Percentiles rank a stretch among this genome's conserved stretches.
phyloP scores from a whole-genome alignment of 1,140 invertebrate species.

The Anastrepha ludens region DNA sequence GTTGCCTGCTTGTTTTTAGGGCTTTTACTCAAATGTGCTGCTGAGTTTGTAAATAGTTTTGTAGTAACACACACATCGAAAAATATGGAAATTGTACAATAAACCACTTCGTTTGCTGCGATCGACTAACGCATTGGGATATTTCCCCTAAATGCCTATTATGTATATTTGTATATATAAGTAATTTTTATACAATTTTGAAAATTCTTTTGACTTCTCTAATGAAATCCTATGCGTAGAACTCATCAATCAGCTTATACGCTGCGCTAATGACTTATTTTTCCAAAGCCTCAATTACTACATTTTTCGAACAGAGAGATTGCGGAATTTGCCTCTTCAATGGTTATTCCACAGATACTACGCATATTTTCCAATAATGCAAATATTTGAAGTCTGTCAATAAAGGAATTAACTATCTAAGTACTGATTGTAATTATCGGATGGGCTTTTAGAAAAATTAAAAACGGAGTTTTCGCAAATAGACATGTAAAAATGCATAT shows the following conservation, averaged over 20 bases:
- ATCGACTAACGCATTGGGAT: not conserved
- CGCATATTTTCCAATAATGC: no score
- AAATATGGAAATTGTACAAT: not conserved
- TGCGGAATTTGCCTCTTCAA: no score
- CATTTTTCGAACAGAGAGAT: no score
- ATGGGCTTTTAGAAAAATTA: no score
- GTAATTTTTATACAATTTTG: not conserved
- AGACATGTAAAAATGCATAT: no score
- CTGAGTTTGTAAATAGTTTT: slow-evolving; percentile 2
- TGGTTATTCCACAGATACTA: no score
- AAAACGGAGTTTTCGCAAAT: no score
- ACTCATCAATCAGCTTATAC: not conserved
- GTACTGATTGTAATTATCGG: no score
- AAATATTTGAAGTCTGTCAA: no score
- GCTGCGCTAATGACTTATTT: no score
- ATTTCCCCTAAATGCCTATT: not conserved
- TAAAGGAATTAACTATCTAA: no score
- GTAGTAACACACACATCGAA: slow-evolving; percentile 21
- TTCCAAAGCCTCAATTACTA: no score
- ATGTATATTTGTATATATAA: not conserved
- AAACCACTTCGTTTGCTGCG: not conserved
- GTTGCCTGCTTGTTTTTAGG: not conserved
- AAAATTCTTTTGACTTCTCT: not conserved
- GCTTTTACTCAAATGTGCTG: not conserved
- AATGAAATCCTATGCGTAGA: not conserved